Base-by-base conservation (phyloP, 2,113 vertebrate species). In the Mobula birostris region DNA sequence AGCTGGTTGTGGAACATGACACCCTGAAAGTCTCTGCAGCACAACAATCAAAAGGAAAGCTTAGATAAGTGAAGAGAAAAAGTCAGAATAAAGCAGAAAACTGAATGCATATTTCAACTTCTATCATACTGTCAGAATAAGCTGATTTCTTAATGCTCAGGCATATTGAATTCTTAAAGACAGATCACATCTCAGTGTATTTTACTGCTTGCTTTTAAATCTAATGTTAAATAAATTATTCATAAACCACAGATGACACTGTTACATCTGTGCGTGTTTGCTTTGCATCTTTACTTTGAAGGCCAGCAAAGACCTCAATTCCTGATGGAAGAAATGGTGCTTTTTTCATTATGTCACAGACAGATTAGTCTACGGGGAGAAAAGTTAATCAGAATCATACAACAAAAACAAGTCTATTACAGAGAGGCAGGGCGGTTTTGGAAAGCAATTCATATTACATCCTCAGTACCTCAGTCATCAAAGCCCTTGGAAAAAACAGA, bases 201-300 rank as follows among this genome's bases (percentile, higher is more conserved):
- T 77, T 77, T 74, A 74, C 27, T 77, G 74, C 27, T 77, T 79
- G 77, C 77, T 79, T 79, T 79, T 79, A 79, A 79, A 88, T 63
- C 11, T 88, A 11, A 29, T 27, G 29, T 88, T 88, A 88, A 14
- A 61, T 88, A 66, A 63, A 88, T 88, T 88, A 88, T 88, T 88
- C 85, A 88, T 88, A 63, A 61, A 88, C 58, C 85, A 66, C 24
- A 63, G 61, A 24, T 14, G 24, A n/a, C 29, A 88, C 27, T 61
- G 12, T 15, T 63, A n/a, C 85, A 88, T 88, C 12, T 88, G 12
- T n/a, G 58, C 58, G n/a, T 29, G 27, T 63, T 63, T 79, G 77
- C 77, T 79, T 79, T n/a, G 77, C 29, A 32, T 36, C 32, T 36
- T 77, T 88, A 63, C 29, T 88, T n/a, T 88, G 85, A 88, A 14